These are phyloP conservation scores for Scaptomyza parva DNA, from an alignment of 2,888 invertebrate genomes.

Conservation along the genomic window DNA sequence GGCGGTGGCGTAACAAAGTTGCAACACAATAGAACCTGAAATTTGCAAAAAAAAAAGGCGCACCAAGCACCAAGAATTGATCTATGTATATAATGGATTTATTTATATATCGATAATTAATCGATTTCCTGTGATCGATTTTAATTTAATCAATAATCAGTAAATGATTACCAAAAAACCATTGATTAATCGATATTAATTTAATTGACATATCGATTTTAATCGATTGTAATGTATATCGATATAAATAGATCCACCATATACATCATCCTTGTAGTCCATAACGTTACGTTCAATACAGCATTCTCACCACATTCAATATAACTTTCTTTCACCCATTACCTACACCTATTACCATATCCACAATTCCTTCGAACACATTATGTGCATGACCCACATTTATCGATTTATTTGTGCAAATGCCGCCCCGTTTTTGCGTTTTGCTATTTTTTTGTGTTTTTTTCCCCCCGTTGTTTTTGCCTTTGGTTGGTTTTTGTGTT, in stretches of 20 bases:
- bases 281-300: constrained; percentile 5
- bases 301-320: constrained; percentile 43
- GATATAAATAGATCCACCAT: constrained; percentile 1
- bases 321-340: constrained; percentile 44
- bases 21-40: background rate
- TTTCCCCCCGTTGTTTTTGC: constrained; percentile 54
- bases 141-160: background rate
- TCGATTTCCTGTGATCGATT: too few relatives aligned
- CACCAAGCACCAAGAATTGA: constrained; percentile 19
- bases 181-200: background rate
- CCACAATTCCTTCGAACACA: too few relatives aligned
- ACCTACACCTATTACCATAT: background rate
- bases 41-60: constrained; percentile 19
- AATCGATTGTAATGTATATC: background rate
- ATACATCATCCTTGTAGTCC: background rate
- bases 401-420: constrained; percentile 21
- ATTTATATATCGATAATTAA: background rate
- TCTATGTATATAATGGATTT: constrained; percentile 3
- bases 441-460: constrained; percentile 58
- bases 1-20: constrained; percentile 37
- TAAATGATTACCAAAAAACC: background rate
- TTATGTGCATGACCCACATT: background rate
- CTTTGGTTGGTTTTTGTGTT: constrained; percentile 51
- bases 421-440: constrained; percentile 55
- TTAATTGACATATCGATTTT: background rate